Percentiles rank a stretch among this genome's conserved stretches.
phyloP scores from a whole-genome alignment of 2,888 invertebrate genomes.

The Tetragonisca angustula region DNA sequence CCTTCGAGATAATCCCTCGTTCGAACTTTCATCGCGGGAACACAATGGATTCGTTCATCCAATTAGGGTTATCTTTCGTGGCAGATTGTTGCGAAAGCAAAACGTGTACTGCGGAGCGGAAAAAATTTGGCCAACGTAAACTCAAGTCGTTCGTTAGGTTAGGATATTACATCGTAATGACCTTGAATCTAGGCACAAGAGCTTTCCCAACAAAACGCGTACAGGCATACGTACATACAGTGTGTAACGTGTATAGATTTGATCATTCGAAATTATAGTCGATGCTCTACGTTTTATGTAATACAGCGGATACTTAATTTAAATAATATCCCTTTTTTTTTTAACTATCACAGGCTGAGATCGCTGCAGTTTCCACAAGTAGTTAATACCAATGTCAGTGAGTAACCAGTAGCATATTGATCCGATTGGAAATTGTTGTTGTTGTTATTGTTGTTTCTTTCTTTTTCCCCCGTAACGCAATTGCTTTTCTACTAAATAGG shows the following conservation, averaged over 20 bases:
- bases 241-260: slow-evolving; percentile 4
- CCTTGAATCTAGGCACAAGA: slow-evolving; percentile 9
- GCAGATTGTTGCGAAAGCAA: slow-evolving; percentile 4
- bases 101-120: slow-evolving; percentile 27
- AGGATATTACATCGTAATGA: slow-evolving; percentile 12
- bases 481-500: slow-evolving; percentile 30
- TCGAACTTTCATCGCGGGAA: not conserved
- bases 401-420: slow-evolving; percentile 42
- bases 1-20: not conserved
- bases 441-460: slow-evolving; percentile 2
- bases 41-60: not conserved
- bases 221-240: not conserved
- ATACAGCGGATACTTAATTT: slow-evolving; percentile 80
- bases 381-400: slow-evolving; percentile 24
- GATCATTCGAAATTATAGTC: slow-evolving; percentile 27
- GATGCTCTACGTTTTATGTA: slow-evolving; percentile 67
- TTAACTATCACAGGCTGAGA: slow-evolving; percentile 83
- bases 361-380: slow-evolving; percentile 79
- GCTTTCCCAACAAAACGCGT: not conserved
- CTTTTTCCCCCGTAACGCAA: not conserved
- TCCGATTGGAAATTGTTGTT: slow-evolving; percentile 51
- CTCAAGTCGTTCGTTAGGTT: not conserved
- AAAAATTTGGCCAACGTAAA: slow-evolving; percentile 20
- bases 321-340: slow-evolving; percentile 80
- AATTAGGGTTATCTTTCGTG: not conserved